Evolutionary conservation across 2,888 invertebrate genomes (phyloP), one percentile per base, ranked within the genome.

Genomic region (Rotaria socialis): DNA sequence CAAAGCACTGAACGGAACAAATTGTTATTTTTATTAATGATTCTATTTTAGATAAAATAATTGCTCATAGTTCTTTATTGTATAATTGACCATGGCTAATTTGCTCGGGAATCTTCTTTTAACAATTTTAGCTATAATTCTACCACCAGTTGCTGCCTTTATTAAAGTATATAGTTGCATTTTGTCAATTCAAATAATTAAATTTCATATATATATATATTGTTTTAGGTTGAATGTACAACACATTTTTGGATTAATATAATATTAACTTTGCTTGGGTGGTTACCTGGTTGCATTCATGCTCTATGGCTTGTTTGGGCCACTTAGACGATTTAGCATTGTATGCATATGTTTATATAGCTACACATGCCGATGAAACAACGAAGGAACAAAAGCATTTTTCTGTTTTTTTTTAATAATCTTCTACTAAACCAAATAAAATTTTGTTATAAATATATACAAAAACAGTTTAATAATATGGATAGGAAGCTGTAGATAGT

Each of bases 271-370:
- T 1, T 80, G 10, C 14, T 80, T 10, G 80, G 80, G 24, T 80
- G 47, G 80, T 14, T 80, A 10, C 80, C 80, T 47, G 80, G 80
- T 47, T 16, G 10, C n/a, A 22, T 80, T n/a, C 80, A 80, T 80
- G 80, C 43, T 3, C 24, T 80, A 47, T 80, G 80, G 80, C 47
- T 80, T 6, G n/a, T 80, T 67, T 67, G 67, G 67, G 67, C 35
- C 10, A 14, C 67, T 0, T 7, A 16, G 7, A 35, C 67, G 0
- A 24, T 5, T 19, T 35, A 67, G 16, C 19, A 16, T 7, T 67
- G 27, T 67, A 35, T 35, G 19, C 35, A 16, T 14, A n/a, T n/a
- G n/a, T n/a, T n/a, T n/a, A n/a, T n/a, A n/a, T n/a, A n/a, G n/a
- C n/a, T n/a, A n/a, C n/a, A n/a, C n/a, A n/a, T n/a, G n/a, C n/a